Conservation (phyloP, 2,113 vertebrate species). For the Balaenoptera acutorostrata region DNA sequence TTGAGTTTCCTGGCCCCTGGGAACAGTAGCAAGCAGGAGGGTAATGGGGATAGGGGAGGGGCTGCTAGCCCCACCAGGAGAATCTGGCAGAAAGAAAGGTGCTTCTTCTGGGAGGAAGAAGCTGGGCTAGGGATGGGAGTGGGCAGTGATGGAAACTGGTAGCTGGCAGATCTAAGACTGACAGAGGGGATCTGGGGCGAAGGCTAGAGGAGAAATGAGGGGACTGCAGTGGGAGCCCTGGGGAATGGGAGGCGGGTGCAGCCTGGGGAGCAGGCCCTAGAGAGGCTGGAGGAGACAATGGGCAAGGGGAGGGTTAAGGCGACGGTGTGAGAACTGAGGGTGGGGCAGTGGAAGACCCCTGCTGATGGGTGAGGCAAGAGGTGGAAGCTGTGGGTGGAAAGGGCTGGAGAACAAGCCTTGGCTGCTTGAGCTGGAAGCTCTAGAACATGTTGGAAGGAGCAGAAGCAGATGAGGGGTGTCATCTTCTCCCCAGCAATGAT, state of each 20-base stretch:
- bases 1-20: no score
- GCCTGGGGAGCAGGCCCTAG: not conserved
- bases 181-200: not conserved
- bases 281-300: not conserved
- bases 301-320: not conserved
- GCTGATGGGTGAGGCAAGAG: not conserved
- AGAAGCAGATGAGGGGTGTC: not conserved
- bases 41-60: accelerated
- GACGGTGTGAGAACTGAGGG: not conserved
- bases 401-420: not conserved
- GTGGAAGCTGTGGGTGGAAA: not conserved
- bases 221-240: not conserved
- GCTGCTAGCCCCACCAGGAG: no score
- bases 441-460: not conserved
- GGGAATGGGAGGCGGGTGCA: not conserved
- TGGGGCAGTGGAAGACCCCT: not conserved
- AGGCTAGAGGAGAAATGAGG: not conserved
- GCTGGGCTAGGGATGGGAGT: not conserved
- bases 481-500: not conserved
- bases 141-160: not conserved
- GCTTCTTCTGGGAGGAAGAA: not conserved
- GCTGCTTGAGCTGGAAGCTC: not conserved
- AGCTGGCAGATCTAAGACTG: no score
- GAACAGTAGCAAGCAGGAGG: not conserved
- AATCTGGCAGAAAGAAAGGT: not conserved